Percentiles rank a stretch among this genome's conserved stretches.
Conservation (phyloP, 1,140 invertebrate genomes). For the Stegodyphus mimosarum region DNA sequence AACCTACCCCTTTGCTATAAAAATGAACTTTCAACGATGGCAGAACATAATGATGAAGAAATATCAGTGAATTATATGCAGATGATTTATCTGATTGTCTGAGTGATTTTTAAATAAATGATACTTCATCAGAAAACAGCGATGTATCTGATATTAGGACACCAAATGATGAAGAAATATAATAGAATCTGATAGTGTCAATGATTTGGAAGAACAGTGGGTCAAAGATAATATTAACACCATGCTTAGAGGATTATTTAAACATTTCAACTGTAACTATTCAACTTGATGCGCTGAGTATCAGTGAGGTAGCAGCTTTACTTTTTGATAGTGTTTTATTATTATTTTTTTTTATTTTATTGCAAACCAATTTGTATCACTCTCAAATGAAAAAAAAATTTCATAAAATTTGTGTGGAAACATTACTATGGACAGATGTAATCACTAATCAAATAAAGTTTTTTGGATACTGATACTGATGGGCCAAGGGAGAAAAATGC, state of each 20-base stretch:
- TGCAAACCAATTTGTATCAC: conserved; percentile 11
- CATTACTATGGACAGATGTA: background rate
- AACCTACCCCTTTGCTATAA: too few species aligned
- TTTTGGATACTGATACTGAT: conserved; percentile 3
- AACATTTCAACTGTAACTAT: conserved; percentile 20
- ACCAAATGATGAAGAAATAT: conserved; percentile 15
- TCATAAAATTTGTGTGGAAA: conserved; percentile 10
- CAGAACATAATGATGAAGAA: conserved; percentile 10
- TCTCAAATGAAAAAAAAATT: conserved; percentile 17
- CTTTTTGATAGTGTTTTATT: background rate
- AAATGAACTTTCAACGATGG: conserved; percentile 13
- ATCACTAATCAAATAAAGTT: conserved; percentile 5
- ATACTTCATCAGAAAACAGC: conserved; percentile 1
- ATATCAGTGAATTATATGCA: conserved; percentile 22
- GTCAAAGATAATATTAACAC: background rate
- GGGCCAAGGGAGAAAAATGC: background rate
- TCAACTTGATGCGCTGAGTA: conserved; percentile 11
- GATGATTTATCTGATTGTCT: conserved; percentile 23
- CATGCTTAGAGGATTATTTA: conserved; percentile 13
- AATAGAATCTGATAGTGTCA: conserved; percentile 17
- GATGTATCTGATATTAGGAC: conserved; percentile 9
- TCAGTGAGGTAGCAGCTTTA: conserved; percentile 19
- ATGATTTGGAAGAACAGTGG: conserved; percentile 17
- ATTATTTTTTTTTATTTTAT: background rate
- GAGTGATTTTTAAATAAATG: conserved; percentile 11